Evolutionary conservation across 1,140 invertebrate genomes (phyloP).

Genomic region (Heliconius melpomene): DNA sequence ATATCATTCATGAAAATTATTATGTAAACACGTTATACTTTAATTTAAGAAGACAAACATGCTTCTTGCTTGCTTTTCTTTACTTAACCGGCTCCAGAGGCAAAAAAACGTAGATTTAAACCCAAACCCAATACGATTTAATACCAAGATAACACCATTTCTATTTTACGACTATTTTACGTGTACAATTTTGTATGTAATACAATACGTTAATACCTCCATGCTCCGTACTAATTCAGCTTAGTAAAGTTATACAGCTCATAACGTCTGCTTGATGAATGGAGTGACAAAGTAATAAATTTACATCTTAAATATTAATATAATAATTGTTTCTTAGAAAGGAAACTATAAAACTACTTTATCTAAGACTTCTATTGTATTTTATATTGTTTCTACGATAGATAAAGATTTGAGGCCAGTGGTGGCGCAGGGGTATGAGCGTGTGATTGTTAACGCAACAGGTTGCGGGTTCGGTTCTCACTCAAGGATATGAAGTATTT

Average conservation of each 20-base stretch:
- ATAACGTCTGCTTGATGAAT: neutral
- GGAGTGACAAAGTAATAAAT: conserved; percentile 11
- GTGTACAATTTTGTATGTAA: conserved; percentile 1
- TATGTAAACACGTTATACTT: too few species aligned
- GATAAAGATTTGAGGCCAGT: neutral
- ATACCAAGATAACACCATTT: neutral
- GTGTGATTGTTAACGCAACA: too few species aligned
- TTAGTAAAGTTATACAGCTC: neutral
- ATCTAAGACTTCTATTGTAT: neutral
- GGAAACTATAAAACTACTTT: neutral
- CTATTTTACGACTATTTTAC: conserved; percentile 3
- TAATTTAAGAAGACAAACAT: too few species aligned
- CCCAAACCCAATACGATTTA: too few species aligned
- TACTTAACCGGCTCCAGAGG: too few species aligned
- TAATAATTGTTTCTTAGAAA: neutral
- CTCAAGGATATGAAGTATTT: too few species aligned
- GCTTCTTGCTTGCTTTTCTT: too few species aligned
- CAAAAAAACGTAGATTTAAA: neutral
- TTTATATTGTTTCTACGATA: neutral
- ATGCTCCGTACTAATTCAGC: neutral
- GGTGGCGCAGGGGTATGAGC: too few species aligned
- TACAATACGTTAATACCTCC: neutral
- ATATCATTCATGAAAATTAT: too few species aligned
- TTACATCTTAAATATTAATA: neutral
- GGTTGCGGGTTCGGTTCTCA: too few species aligned